A percentile compares a stretch with the other conserved stretches of the same genome.
phyloP scores from a whole-genome alignment of 2,888 invertebrate genomes.

The Eustalomyia histrio region DNA sequence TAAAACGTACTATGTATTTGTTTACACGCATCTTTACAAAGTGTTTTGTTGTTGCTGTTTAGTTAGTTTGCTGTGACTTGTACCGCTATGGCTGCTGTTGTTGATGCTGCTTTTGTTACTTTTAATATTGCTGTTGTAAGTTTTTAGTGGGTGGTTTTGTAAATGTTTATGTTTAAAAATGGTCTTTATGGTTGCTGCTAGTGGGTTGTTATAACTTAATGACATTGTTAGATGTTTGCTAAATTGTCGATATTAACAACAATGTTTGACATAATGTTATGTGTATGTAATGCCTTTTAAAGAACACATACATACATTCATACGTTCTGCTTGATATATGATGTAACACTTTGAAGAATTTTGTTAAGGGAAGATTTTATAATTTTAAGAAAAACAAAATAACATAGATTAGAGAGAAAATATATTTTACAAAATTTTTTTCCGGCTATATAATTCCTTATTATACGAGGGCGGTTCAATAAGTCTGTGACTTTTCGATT shows the following conservation, averaged over 20 bases:
- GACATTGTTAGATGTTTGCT: constrained; percentile 61
- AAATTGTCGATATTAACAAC: constrained; percentile 63
- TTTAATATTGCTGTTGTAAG: constrained; percentile 31
- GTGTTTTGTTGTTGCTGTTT: constrained; percentile 16
- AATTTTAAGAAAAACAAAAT: neutral
- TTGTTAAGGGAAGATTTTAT: constrained; percentile 2
- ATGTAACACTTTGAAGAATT: neutral
- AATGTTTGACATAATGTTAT: constrained; percentile 47
- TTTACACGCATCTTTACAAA: constrained; percentile 50
- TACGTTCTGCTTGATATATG: neutral
- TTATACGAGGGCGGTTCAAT: too few relatives aligned
- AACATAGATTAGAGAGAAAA: too few relatives aligned
- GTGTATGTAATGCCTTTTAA: neutral
- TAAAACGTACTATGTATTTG: neutral
- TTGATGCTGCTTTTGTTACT: constrained; percentile 9
- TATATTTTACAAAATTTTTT: too few relatives aligned
- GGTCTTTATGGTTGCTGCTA: constrained; percentile 30
- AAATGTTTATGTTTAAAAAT: constrained; percentile 40
- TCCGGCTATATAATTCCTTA: too few relatives aligned
- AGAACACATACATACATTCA: neutral
- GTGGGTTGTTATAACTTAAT: constrained; percentile 56
- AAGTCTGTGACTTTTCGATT: too few relatives aligned
- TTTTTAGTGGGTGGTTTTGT: constrained; percentile 50
- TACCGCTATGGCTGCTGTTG: constrained; percentile 1
- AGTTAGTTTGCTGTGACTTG: neutral